Conservation (phyloP, 2,888 invertebrate genomes). For the Tuberolachnus salignus region DNA sequence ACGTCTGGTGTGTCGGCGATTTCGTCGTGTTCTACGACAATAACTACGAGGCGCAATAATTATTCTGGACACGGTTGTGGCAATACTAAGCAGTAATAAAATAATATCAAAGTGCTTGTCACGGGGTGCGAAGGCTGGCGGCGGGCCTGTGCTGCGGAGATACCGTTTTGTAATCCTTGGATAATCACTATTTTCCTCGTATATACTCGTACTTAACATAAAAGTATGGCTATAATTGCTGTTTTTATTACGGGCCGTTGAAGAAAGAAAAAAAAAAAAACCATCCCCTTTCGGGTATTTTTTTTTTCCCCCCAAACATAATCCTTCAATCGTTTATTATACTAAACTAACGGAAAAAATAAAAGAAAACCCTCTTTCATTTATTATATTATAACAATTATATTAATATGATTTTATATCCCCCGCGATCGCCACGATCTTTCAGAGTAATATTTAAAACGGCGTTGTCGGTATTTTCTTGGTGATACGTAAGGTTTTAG, state of each 20-base stretch:
- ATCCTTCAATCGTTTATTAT: conserved; percentile 40
- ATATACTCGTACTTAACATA: conserved; percentile 30
- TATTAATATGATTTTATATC: too few species aligned
- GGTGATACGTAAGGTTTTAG: too few species aligned
- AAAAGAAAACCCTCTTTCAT: neutral
- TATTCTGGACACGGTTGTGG: conserved; percentile 23
- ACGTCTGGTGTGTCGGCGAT: too few species aligned
- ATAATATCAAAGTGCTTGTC: conserved; percentile 3
- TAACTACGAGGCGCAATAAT: conserved; percentile 6
- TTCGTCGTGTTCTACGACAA: neutral
- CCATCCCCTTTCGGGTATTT: neutral
- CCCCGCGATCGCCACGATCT: too few species aligned
- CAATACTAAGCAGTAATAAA: neutral
- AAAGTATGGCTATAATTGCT: conserved; percentile 37
- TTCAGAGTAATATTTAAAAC: too few species aligned
- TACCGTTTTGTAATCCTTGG: conserved; percentile 41
- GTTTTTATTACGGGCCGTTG: conserved; percentile 16
- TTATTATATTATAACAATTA: too few species aligned
- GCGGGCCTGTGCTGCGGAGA: conserved; percentile 10
- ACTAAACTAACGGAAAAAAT: neutral
- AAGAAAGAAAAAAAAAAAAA: neutral
- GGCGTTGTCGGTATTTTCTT: too few species aligned
- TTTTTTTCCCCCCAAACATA: conserved; percentile 20
- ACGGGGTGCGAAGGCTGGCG: neutral
- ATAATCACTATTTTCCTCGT: conserved; percentile 33